Conservation (phyloP, 2,797 vertebrate species). For the Syndactyla subalaris region DNA sequence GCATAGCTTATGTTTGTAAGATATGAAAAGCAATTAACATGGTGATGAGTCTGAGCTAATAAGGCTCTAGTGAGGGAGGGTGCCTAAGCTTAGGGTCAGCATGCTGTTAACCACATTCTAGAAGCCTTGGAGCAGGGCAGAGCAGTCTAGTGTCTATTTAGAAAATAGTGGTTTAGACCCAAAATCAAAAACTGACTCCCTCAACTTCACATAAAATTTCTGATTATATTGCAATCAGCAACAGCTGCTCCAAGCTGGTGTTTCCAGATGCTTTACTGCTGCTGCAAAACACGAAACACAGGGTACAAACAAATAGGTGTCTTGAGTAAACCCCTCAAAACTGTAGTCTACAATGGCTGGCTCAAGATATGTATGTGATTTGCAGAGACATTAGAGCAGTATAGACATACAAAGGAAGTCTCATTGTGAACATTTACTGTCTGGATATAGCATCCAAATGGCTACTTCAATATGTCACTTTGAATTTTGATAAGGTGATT, state of each 20-base stretch:
- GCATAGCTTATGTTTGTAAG: not conserved
- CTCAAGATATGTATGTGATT: not conserved
- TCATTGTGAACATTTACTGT: not conserved
- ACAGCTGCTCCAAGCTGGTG: not conserved
- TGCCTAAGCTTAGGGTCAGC: not conserved
- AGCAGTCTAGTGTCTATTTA: not conserved
- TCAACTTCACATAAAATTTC: not conserved
- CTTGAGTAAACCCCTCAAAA: not conserved
- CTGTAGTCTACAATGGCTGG: not conserved
- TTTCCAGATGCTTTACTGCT: not conserved
- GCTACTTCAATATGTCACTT: not conserved
- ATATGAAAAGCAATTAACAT: conserved; percentile 38
- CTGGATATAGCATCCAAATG: conserved; percentile 27
- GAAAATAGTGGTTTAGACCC: not conserved
- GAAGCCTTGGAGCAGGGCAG: not conserved
- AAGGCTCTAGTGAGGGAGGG: not conserved
- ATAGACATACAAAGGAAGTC: not conserved
- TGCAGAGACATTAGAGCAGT: not conserved
- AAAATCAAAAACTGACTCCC: not conserved
- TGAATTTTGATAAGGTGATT: not conserved
- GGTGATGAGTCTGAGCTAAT: conserved; percentile 17
- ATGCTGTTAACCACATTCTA: not conserved
- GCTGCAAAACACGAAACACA: not conserved
- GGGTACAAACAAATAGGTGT: not conserved
- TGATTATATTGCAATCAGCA: not conserved